Evolutionary conservation across 2,888 invertebrate genomes (phyloP), one percentile per base, ranked within the genome.

Genomic region (Phymatocera aterrima): DNA sequence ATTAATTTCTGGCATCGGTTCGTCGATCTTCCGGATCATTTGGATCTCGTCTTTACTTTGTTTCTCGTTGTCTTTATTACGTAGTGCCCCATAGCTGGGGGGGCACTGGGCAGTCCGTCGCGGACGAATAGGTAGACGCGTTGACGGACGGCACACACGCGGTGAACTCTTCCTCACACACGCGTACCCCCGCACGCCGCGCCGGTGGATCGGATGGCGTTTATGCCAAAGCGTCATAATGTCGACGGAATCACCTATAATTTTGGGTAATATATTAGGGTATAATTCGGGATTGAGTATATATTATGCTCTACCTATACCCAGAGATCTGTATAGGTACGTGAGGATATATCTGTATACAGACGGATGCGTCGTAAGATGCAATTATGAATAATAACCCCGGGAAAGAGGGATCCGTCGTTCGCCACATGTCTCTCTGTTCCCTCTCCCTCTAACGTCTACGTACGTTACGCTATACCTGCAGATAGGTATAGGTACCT

Each of bases 251-350:
- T 90, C 90, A 87, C 87, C 89, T 88, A 89, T 90, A 90, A 90
- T 90, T 90, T 89, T 81, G 85, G 87, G 88, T 89, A 89, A 90
- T 90, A 90, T 90, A 90, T 90, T 88, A 90, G 87, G 88, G 85
- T 80, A 86, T 87, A 88, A 89, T 90, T 89, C 88, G 86, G 72
- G 51, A 72, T 87, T 85, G 85, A 85, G 87, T 87, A 87, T 87
- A 72, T n/a, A 51, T 31, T 31, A 28, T 6, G 37, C n/a, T n/a
- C n/a, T n/a, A n/a, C n/a, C n/a, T n/a, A n/a, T n/a, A n/a, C n/a
- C n/a, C n/a, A n/a, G n/a, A n/a, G n/a, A n/a, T n/a, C n/a, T n/a
- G n/a, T n/a, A n/a, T 18, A 40, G 46, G 1, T n/a, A 34, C 3
- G 46, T 48, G 24, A n/a, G 31, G 8, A 61, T 18, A 6, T 43